phyloP scores from a whole-genome alignment of 2,113 vertebrate species.

The Erythrolamprus reginae region DNA sequence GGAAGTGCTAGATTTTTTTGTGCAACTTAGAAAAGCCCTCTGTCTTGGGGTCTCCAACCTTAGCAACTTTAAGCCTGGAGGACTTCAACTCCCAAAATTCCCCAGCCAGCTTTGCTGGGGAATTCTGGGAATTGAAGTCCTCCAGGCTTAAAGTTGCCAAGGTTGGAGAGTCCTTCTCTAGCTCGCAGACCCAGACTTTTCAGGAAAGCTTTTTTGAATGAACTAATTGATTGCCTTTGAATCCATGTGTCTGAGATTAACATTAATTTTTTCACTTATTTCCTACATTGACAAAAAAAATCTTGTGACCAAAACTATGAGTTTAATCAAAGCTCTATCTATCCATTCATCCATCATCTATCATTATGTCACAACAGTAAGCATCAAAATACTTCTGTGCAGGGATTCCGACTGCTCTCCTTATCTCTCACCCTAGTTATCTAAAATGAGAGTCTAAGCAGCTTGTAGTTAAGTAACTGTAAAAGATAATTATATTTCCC shows the following conservation, averaged over 20 bases:
- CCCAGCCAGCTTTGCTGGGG: no score
- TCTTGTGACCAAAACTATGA: neutral
- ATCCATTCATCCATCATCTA: neutral
- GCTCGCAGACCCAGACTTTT: neutral
- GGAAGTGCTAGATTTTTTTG: neutral
- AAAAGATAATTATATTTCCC: no score
- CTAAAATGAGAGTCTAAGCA: no score
- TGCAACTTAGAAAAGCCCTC: neutral
- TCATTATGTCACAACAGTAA: neutral
- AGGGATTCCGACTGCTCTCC: no score
- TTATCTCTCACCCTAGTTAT: no score
- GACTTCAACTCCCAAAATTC: no score
- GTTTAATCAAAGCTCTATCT: neutral
- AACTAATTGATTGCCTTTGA: neutral
- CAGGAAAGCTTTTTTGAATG: neutral
- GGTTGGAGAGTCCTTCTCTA: no score
- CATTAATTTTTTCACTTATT: neutral
- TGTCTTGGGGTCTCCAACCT: no score
- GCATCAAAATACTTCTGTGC: neutral
- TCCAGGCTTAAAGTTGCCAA: no score
- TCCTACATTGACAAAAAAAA: neutral
- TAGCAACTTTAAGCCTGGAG: no score
- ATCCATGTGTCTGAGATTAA: neutral
- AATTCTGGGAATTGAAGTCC: no score
- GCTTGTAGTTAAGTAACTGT: no score